Percentiles rank a stretch among this genome's conserved stretches.
Evolutionary conservation across 2,888 invertebrate species (phyloP).

Genomic region (Platynereis dumerilii): DNA sequence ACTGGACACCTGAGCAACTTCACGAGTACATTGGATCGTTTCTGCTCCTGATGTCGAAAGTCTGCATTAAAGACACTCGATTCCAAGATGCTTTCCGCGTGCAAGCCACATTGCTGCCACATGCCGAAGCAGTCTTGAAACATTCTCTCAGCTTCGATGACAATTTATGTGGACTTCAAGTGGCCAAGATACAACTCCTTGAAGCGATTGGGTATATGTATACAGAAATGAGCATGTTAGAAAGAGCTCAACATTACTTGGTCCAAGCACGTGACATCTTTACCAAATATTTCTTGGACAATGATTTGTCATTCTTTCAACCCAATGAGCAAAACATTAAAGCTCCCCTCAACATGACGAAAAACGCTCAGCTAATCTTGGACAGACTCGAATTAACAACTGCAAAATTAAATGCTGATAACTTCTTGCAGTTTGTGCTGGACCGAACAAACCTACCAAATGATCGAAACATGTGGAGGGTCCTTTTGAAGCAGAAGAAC

Average conservation of each 20-base stretch:
- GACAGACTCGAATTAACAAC: background rate
- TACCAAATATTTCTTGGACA: background rate
- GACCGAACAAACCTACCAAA: background rate
- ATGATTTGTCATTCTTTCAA: background rate
- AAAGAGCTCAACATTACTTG: background rate
- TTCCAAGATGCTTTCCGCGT: constrained; percentile 1
- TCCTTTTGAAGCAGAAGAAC: too few relatives aligned
- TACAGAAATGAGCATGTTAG: background rate
- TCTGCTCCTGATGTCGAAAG: background rate
- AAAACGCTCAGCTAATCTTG: background rate
- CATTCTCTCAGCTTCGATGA: background rate
- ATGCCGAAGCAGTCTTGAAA: background rate
- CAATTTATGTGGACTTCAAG: background rate
- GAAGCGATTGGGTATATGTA: constrained; percentile 4
- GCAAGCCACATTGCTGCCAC: background rate
- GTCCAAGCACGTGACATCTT: background rate
- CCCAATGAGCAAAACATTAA: background rate
- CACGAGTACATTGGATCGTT: background rate
- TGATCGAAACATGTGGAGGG: background rate
- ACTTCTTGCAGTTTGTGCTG: background rate
- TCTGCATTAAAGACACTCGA: background rate
- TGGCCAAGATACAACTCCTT: background rate
- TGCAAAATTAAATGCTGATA: background rate
- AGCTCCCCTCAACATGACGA: background rate
- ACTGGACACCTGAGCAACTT: background rate